Percentiles rank a stretch among this genome's conserved stretches.
phyloP scores from a whole-genome alignment of 1,140 invertebrate species.

The Stegodyphus mimosarum region DNA sequence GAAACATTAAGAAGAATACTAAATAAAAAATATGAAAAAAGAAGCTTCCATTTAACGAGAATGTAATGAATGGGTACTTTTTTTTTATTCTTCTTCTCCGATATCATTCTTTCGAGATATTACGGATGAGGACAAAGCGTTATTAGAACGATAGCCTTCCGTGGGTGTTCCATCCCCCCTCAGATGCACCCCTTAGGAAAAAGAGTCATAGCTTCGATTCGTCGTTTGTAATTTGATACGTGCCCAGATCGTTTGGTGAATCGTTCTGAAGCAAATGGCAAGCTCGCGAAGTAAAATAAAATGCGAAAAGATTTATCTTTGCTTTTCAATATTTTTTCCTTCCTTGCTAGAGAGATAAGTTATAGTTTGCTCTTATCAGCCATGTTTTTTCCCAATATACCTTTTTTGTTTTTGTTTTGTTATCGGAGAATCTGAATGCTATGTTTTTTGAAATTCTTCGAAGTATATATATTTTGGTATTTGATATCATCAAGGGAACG shows the following conservation, averaged over 20 bases:
- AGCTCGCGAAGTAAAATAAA: slow-evolving; percentile 12
- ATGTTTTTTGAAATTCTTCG: no score
- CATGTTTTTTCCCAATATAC: not conserved
- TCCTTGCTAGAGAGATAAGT: not conserved
- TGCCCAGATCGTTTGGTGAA: slow-evolving; percentile 23
- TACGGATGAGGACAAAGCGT: slow-evolving; percentile 26
- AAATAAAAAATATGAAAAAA: not conserved
- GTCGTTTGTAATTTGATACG: slow-evolving; percentile 33
- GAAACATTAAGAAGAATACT: not conserved
- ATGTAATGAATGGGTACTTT: slow-evolving; percentile 22
- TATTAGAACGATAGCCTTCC: slow-evolving; percentile 24
- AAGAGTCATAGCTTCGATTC: not conserved
- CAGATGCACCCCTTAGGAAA: not conserved
- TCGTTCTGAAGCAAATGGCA: slow-evolving; percentile 12
- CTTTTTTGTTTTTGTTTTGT: no score
- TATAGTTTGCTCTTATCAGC: slow-evolving; percentile 11
- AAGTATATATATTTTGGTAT: no score
- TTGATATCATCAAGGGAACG: no score
- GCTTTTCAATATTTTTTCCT: not conserved
- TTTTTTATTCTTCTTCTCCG: not conserved
- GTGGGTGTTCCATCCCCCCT: not conserved
- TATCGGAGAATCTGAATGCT: no score
- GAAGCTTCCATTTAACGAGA: slow-evolving; percentile 25
- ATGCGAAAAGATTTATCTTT: slow-evolving; percentile 13
- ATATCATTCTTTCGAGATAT: slow-evolving; percentile 31